Conservation (phyloP, 2,797 vertebrate species). For the Enoplosus armatus region DNA sequence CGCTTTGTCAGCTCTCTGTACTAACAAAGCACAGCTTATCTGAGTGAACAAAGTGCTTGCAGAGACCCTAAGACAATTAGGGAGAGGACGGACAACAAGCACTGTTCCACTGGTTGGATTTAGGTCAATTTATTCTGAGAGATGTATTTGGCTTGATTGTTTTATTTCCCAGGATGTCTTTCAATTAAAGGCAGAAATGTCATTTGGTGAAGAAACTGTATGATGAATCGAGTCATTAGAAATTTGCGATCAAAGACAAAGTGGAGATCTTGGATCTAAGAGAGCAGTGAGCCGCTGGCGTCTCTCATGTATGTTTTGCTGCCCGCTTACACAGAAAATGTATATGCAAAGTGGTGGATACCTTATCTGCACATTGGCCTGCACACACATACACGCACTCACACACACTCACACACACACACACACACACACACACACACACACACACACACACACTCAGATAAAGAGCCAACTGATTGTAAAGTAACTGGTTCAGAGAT, state of each 20-base stretch:
- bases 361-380: conserved; percentile 40
- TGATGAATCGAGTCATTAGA: conserved; percentile 26
- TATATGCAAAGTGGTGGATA: conserved; percentile 52
- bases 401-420: conserved; percentile 21
- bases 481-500: not conserved
- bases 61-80: conserved; percentile 69
- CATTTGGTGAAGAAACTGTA: conserved; percentile 31
- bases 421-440: not conserved
- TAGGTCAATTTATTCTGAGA: conserved; percentile 47
- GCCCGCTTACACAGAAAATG: not conserved
- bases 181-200: conserved; percentile 22
- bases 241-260: conserved; percentile 7
- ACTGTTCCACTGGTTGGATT: conserved; percentile 49
- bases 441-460: conserved; percentile 20
- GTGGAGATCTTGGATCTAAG: not conserved
- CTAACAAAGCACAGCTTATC: conserved; percentile 77
- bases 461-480: conserved; percentile 33
- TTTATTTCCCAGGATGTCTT: conserved; percentile 25
- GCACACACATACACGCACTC: conserved; percentile 4
- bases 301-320: conserved; percentile 17
- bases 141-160: conserved; percentile 28
- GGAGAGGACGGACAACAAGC: conserved; percentile 53
- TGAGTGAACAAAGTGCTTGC: conserved; percentile 59
- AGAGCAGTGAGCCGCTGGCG: not conserved
- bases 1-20: conserved; percentile 71